Evolutionary conservation across 2,113 vertebrate species (phyloP), one percentile per base, ranked within the genome.

Genomic region (Perca schrenkii): DNA sequence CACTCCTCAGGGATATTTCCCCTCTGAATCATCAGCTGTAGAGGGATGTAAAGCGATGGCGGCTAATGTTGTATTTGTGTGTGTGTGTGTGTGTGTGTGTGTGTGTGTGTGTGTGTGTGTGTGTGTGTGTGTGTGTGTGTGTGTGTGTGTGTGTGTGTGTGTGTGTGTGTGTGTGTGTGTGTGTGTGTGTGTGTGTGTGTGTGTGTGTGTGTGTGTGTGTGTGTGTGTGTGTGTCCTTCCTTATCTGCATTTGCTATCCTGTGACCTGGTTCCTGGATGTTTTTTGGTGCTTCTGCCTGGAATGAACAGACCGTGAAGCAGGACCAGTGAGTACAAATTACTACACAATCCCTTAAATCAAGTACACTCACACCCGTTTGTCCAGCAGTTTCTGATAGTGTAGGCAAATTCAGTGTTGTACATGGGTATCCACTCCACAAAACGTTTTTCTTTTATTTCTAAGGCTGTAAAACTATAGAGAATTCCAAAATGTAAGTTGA

Each of bases 311-410:
- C 82, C 95, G 95, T 22, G 95, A 96, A 86, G 94, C 95, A 10
- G 95, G 95, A 84, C 95, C 95, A 56, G 95, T 96, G 84, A 95
- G 95, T 95, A 86, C 60, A 73, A 31, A 36, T 62, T 5, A 89
- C 94, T 52, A 36, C 53, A 50, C 75, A 50, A 6, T 69, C 56
- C 22, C 53, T 31, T n/a, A 5, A 12, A 7, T 72, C 50, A 64
- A 36, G 17, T 34, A n/a, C 34, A 57, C 14, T 46, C 36, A 3
- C n/a, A 57, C 12, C 0, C 0, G 5, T 58, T 58, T 68, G 50
- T 43, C 68, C 17, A 25, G 21, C 57, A 40, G 14, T 46, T 43
- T 67, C 28, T 67, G 15, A 56, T 49, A 58, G 8, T 50, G 19
- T 54, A 13, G 17, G n/a, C 11, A 74, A 80, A 60, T 31, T 22